Evolutionary conservation across 1,140 invertebrate genomes (phyloP), one percentile per base, ranked within the genome.

Genomic region (Drosophila grimshawi): DNA sequence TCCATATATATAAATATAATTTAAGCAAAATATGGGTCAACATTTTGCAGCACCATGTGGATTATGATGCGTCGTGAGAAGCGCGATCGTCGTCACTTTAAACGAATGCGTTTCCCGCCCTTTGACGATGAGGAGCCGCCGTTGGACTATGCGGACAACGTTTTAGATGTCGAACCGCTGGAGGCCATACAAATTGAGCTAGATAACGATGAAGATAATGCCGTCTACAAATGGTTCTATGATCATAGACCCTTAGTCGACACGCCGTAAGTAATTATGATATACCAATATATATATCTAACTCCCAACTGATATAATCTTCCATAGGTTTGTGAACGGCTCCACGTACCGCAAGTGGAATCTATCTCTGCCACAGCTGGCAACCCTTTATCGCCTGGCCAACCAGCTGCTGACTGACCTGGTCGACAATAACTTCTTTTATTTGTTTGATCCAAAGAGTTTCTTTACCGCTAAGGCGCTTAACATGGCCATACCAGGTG

Each of bases 51-150:
- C 52, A 98, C 99, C 4, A 99, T 99, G 98, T 99, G 99, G 99
- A 99, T 99, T 76, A 99, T 99, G 98, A 99, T 99, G 98, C 94
- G 99, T 80, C 94, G 99, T 78, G 99, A 99, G 91, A 99, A 99
- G 93, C 94, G 99, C 73, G 99, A 99, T 95, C 96, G 99, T 92
- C 95, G 99, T 41, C 99, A 99, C 93, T 99, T 99, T 91, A 99
- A 99, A 93, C 94, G 99, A 77, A 99, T 99, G 99, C 94, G 99
- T 80, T 99, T 99, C 92, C 99, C 99, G 35, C 99, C 99, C 1
- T 99, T 99, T 93, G 99, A 99, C 93, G 99, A 99, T 94, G 99
- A 99, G 94, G 99, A 99, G 94, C 99, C 99, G 37, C 99, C 99
- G 1, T 93, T 99, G 32, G 99, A 99, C 94, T 99, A 99, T 93